Base-by-base conservation (phyloP, 1,140 invertebrate genomes). In the Hylaeus anthracinus region DNA sequence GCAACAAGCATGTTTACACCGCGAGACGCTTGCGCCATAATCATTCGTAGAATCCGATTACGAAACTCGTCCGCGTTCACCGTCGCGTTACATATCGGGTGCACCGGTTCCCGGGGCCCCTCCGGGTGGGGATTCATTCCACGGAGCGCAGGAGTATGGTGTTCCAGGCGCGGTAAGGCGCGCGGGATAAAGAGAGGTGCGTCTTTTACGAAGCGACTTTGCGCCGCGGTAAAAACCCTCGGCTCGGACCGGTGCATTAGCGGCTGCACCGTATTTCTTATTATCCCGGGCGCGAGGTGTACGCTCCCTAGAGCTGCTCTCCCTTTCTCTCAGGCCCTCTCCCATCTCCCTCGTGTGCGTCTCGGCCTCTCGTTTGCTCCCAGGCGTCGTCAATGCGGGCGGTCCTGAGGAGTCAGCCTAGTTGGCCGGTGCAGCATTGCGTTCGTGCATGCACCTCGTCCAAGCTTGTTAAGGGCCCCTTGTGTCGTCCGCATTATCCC, bases 401-500 rank as follows among this genome's bases (percentile, higher is more conserved):
- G 86, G 86, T 87, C 86, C 76, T 51, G 58, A 65, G 71, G 58
- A 82, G 77, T 84, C 84, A 86, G 78, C 77, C 83, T 87, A 87
- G 86, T 87, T 87, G 82, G 85, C 71, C 56, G 70, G 78, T 76
- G 69, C 81, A 81, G 74, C 85, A 82, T 85, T 79, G 83, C 79
- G 84, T 83, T 86, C 73, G 70, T 79, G 85, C 77, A 79, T 86
- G 74, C 76, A 55, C 84, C 71, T 81, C 78, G 76, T 86, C 82
- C 64, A 74, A 75, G 86, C 85, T 87, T 86, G 86, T 87, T 87
- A 87, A 86, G 82, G 78, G 74, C 39, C 81, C 74, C 84, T 78
- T 84, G 86, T 87, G 78, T 86, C 86, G 73, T 87, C 73, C 86
- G 66, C 73, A 71, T 87, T 86, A 87, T 86, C 74, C 78, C 64